phyloP scores from a whole-genome alignment of 2,888 invertebrate genomes.

The Lottia scabra region DNA sequence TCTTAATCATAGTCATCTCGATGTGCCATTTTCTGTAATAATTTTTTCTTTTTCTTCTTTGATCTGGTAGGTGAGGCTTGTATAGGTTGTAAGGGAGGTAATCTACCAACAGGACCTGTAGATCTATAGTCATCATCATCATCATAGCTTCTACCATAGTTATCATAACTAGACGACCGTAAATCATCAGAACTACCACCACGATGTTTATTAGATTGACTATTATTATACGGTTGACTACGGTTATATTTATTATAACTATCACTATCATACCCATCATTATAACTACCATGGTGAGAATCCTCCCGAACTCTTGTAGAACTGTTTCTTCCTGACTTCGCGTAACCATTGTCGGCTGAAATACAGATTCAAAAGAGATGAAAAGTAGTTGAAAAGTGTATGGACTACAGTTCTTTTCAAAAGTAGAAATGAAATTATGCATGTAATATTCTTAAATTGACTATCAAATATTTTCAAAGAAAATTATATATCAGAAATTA shows the following conservation, averaged over 20 bases:
- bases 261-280: background rate
- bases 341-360: background rate
- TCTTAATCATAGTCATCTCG: background rate
- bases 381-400: too few species aligned
- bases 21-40: conserved; percentile 38
- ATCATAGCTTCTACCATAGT: background rate
- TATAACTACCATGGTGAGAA: background rate
- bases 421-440: too few species aligned
- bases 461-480: too few species aligned
- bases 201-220: too few species aligned
- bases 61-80: conserved; percentile 1
- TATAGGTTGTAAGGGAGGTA: conserved; percentile 23
- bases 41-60: conserved; percentile 47
- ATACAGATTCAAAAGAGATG: background rate
- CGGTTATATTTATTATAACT: background rate
- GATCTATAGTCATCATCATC: background rate
- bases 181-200: background rate
- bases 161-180: background rate
- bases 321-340: background rate
- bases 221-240: background rate
- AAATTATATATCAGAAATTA: too few species aligned
- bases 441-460: too few species aligned
- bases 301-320: background rate
- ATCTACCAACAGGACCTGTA: background rate
- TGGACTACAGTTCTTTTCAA: too few species aligned